phyloP scores from a whole-genome alignment of 2,888 invertebrate species.

The Diaprepes abbreviatus region DNA sequence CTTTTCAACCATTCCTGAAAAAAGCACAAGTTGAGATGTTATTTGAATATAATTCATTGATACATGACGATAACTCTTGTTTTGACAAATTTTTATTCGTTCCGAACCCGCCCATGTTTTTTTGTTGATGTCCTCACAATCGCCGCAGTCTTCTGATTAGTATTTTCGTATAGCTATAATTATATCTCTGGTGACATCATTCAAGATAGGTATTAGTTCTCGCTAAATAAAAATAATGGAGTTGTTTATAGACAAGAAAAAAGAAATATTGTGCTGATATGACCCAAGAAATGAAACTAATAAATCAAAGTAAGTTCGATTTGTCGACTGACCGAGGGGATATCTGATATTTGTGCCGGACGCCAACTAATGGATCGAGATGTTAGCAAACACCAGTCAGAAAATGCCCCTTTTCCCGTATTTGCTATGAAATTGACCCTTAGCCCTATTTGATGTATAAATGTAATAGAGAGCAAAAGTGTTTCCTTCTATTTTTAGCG shows the following conservation, averaged over 20 bases:
- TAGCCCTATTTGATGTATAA: constrained; percentile 40
- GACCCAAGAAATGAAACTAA: constrained; percentile 66
- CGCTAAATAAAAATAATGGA: constrained; percentile 10
- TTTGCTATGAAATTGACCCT: constrained; percentile 53
- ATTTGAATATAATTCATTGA: no score
- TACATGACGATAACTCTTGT: no score
- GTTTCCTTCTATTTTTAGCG: constrained; percentile 23
- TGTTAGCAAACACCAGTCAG: constrained; percentile 61
- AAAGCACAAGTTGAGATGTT: no score
- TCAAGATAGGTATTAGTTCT: background rate
- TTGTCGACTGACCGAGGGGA: constrained; percentile 64
- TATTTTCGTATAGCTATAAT: no score
- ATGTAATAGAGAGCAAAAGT: constrained; percentile 32
- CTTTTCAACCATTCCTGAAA: no score
- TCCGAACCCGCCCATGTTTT: no score
- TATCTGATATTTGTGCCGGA: constrained; percentile 68
- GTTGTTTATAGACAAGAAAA: constrained; percentile 26
- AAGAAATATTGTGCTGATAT: constrained; percentile 58
- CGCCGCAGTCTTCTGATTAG: no score
- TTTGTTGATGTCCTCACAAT: no score
- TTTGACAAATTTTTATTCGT: no score
- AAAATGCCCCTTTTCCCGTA: constrained; percentile 51
- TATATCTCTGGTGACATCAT: no score
- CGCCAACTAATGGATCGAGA: constrained; percentile 66
- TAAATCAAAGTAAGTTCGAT: constrained; percentile 68